phyloP scores from a whole-genome alignment of 1,140 invertebrate species.

The Uloborus diversus region DNA sequence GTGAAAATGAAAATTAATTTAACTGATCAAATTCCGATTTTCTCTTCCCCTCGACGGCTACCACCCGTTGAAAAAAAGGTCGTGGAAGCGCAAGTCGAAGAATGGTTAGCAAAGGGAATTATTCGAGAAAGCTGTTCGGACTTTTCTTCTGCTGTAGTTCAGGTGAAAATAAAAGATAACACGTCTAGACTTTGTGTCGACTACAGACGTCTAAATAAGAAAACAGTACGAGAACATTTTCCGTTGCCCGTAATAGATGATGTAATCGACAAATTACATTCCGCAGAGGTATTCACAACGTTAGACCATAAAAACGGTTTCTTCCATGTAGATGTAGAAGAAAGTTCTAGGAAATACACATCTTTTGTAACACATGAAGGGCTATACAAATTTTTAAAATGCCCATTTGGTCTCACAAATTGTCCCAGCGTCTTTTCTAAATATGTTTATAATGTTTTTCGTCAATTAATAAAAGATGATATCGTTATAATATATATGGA shows the following conservation, averaged over 20 bases:
- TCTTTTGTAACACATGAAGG: slow-evolving; percentile 2
- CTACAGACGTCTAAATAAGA: slow-evolving; percentile 49
- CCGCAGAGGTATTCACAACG: slow-evolving; percentile 9
- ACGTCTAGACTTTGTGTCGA: slow-evolving; percentile 55
- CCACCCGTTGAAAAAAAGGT: neutral
- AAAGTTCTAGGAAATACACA: neutral
- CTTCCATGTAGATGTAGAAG: neutral
- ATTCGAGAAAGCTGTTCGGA: neutral
- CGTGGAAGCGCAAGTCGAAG: neutral
- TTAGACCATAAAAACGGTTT: slow-evolving; percentile 32
- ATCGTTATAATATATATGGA: neutral
- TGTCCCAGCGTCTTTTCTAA: slow-evolving; percentile 5
- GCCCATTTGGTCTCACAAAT: neutral
- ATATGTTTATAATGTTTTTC: neutral
- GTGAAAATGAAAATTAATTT: no score
- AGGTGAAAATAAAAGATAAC: slow-evolving; percentile 56
- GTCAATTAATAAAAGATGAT: neutral
- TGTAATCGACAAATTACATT: neutral
- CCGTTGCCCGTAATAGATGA: slow-evolving; percentile 4
- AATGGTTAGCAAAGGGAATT: neutral
- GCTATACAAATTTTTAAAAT: neutral
- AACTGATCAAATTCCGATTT: no score
- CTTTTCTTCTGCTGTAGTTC: neutral
- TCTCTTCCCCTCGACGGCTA: neutral
- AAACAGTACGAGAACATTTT: neutral